Evolutionary conservation across 2,888 invertebrate genomes (phyloP).

Genomic region (Mimas tiliae): DNA sequence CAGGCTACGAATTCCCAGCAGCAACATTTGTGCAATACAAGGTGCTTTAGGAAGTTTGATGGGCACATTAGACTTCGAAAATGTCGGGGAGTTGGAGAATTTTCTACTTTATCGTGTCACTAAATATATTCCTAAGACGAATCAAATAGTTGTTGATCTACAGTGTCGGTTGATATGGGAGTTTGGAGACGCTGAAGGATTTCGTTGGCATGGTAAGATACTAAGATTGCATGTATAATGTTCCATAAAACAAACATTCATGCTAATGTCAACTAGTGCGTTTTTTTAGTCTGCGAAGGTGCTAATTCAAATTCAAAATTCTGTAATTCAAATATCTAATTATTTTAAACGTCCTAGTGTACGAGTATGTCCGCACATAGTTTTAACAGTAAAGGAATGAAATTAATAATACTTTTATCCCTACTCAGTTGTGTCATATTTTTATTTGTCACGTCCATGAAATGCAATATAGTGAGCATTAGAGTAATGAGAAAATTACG

Average conservation of each 20-base stretch:
- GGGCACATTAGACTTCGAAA: slow-evolving; percentile 75
- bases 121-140: slow-evolving; percentile 83
- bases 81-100: slow-evolving; percentile 80
- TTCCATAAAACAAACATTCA: not conserved
- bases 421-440: not conserved
- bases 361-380: no score
- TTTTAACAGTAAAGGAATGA: not conserved
- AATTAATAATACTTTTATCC: not conserved
- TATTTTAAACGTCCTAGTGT: no score
- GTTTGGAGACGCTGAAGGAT: slow-evolving; percentile 83
- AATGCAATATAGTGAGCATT: slow-evolving; percentile 14
- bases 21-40: slow-evolving; percentile 80
- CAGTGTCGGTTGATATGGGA: slow-evolving; percentile 87
- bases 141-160: slow-evolving; percentile 86
- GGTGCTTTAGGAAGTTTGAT: slow-evolving; percentile 83
- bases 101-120: slow-evolving; percentile 83
- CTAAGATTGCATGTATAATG: slow-evolving; percentile 62
- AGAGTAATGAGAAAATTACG: slow-evolving; percentile 15
- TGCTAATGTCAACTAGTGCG: not conserved
- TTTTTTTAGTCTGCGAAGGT: no score
- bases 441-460: slow-evolving; percentile 6
- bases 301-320: no score
- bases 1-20: slow-evolving; percentile 68
- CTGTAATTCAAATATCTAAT: no score
- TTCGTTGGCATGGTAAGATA: slow-evolving; percentile 86